phyloP scores from a whole-genome alignment of 2,797 vertebrate genomes.

The Dendrocincla fuliginosa region DNA sequence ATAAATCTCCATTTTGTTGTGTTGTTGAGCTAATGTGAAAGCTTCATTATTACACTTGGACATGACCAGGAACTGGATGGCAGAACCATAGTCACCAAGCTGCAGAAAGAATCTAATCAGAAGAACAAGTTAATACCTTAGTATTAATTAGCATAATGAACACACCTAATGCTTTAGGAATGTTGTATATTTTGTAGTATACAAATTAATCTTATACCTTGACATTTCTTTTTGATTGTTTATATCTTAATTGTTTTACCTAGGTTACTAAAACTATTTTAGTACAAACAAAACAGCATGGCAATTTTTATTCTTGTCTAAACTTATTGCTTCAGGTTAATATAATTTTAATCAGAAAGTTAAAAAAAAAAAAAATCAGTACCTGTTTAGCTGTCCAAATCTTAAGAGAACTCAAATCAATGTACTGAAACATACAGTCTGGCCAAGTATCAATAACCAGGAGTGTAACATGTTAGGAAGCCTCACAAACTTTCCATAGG shows the following conservation, averaged over 20 bases:
- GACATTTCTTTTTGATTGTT: not conserved
- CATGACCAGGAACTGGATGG: slow-evolving; percentile 95
- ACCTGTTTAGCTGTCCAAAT: not conserved
- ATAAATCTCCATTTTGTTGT: slow-evolving; percentile 97
- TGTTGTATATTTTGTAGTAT: not conserved
- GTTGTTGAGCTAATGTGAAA: slow-evolving; percentile 94
- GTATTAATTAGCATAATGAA: not conserved
- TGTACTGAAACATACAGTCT: not conserved
- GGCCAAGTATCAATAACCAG: not conserved
- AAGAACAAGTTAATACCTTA: slow-evolving; percentile 4
- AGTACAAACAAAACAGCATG: not conserved
- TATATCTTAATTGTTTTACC: not conserved
- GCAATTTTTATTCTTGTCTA: not conserved
- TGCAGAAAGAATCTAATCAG: slow-evolving; percentile 89
- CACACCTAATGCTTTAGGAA: not conserved
- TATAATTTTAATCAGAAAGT: not conserved
- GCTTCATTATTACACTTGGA: slow-evolving; percentile 96
- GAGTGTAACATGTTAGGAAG: not conserved
- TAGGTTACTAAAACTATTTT: not conserved
- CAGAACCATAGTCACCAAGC: slow-evolving; percentile 92
- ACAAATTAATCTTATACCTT: not conserved
- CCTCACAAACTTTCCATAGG: not conserved
- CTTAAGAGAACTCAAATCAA: not conserved
- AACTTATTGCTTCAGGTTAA: not conserved
- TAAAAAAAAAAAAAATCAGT: not conserved